These are phyloP conservation scores for Epinephelus moara DNA, from an alignment of 2,113 vertebrate genomes.

Conservation along the genomic window DNA sequence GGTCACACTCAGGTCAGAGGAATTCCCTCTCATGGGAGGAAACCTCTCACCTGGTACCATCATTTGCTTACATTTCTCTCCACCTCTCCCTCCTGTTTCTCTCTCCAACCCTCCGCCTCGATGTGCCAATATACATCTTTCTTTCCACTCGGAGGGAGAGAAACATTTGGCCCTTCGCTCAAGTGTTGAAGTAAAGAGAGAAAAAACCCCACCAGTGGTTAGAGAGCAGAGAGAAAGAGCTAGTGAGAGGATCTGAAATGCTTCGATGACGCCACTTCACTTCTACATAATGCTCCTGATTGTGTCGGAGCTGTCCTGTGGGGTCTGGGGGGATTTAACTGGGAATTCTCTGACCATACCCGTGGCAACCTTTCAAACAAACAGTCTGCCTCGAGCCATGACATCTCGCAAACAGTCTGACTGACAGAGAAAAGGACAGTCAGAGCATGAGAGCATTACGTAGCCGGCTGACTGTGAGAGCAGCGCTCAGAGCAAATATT, in stretches of 20 bases:
- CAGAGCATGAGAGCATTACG: constrained; percentile 28
- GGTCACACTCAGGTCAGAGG: constrained; percentile 64
- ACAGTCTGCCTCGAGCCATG: constrained; percentile 18
- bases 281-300: constrained; percentile 35
- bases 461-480: neutral
- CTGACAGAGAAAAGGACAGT: neutral
- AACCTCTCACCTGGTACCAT: constrained; percentile 58
- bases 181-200: constrained; percentile 16
- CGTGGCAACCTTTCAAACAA: constrained; percentile 57
- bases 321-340: constrained; percentile 17
- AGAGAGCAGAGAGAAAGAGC: constrained; percentile 22
- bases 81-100: constrained; percentile 7
- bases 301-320: constrained; percentile 40
- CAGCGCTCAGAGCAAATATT: neutral
- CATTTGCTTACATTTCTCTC: constrained; percentile 57
- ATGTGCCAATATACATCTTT: constrained; percentile 47
- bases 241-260: constrained; percentile 38
- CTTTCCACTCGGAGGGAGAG: constrained; percentile 41
- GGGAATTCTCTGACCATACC: constrained; percentile 50
- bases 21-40: constrained; percentile 65
- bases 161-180: constrained; percentile 51
- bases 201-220: neutral
- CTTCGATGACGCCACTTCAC: constrained; percentile 20
- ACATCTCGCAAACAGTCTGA: neutral
- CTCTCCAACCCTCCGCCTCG: constrained; percentile 1